Evolutionary conservation across 1,140 invertebrate genomes (phyloP).

Genomic region (Dendroctonus ponderosae): DNA sequence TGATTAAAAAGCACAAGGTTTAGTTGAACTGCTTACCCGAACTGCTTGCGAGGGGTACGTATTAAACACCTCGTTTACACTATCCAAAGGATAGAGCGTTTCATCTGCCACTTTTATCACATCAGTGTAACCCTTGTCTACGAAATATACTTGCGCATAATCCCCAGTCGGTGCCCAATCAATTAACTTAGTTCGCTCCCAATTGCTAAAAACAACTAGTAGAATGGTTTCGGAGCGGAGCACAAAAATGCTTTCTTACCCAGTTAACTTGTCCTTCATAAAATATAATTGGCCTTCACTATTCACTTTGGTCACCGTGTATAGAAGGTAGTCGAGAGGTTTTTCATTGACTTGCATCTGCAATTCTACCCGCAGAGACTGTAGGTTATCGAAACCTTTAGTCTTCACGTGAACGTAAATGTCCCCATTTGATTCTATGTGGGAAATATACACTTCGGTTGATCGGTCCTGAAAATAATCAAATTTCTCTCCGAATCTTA

Average conservation of each 20-base stretch:
- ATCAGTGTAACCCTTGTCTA: constrained; percentile 53
- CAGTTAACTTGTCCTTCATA: constrained; percentile 43
- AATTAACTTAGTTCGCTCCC: constrained; percentile 46
- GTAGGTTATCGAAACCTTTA: constrained; percentile 47
- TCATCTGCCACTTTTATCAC: constrained; percentile 43
- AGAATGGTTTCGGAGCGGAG: not conserved
- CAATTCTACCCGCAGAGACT: constrained; percentile 42
- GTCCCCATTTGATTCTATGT: constrained; percentile 51
- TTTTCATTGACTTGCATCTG: constrained; percentile 39
- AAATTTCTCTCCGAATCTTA: not conserved
- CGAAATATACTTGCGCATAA: constrained; percentile 47
- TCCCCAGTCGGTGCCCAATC: constrained; percentile 40
- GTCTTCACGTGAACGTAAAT: constrained; percentile 54
- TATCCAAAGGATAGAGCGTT: constrained; percentile 48
- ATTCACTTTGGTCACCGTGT: constrained; percentile 25
- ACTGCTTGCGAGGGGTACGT: constrained; percentile 53
- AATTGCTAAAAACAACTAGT: constrained; percentile 36
- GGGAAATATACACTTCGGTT: constrained; percentile 51
- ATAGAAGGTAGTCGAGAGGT: constrained; percentile 13
- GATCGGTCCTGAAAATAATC: constrained; percentile 41
- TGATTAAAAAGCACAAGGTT: not conserved
- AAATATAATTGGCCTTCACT: constrained; percentile 49
- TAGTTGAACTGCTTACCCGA: constrained; percentile 48
- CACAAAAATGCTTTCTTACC: constrained; percentile 12
- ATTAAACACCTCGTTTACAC: constrained; percentile 45